A percentile compares a stretch with the other conserved stretches of the same genome.
Evolutionary conservation across 2,888 invertebrate species (phyloP).

Genomic region (Drosophila cracens): DNA sequence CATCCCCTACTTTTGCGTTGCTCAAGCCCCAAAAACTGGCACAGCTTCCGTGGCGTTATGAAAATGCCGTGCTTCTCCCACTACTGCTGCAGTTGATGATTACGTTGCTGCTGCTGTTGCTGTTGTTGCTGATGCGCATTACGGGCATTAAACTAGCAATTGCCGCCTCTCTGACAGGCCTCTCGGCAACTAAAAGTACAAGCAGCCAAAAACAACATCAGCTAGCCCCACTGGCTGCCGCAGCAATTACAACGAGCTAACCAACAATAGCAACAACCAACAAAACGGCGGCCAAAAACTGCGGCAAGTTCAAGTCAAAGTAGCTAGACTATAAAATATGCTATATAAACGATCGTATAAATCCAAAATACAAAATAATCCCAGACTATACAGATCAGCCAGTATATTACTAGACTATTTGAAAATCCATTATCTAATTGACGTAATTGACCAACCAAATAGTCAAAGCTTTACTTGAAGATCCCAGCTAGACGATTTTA

Average conservation of each 20-base stretch:
- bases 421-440: not conserved
- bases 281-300: slow-evolving; percentile 9
- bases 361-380: not conserved
- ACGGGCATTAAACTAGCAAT: slow-evolving; percentile 57
- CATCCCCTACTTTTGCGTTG: slow-evolving; percentile 11
- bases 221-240: slow-evolving; percentile 18
- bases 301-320: not conserved
- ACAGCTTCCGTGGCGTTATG: slow-evolving; percentile 28
- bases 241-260: slow-evolving; percentile 48
- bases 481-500: not conserved
- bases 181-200: slow-evolving; percentile 32
- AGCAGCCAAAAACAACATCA: slow-evolving; percentile 39
- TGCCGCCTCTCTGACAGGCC: slow-evolving; percentile 41
- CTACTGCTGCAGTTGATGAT: slow-evolving; percentile 30
- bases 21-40: slow-evolving; percentile 16
- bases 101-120: slow-evolving; percentile 26
- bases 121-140: slow-evolving; percentile 41
- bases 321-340: slow-evolving; percentile 6
- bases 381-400: not conserved
- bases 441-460: not conserved
- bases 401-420: not conserved
- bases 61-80: slow-evolving; percentile 12
- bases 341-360: not conserved
- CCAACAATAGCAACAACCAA: slow-evolving; percentile 12
- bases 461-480: not conserved